These are phyloP conservation scores for Balearica regulorum DNA, from an alignment of 2,797 vertebrate genomes.

Conservation along the genomic window DNA sequence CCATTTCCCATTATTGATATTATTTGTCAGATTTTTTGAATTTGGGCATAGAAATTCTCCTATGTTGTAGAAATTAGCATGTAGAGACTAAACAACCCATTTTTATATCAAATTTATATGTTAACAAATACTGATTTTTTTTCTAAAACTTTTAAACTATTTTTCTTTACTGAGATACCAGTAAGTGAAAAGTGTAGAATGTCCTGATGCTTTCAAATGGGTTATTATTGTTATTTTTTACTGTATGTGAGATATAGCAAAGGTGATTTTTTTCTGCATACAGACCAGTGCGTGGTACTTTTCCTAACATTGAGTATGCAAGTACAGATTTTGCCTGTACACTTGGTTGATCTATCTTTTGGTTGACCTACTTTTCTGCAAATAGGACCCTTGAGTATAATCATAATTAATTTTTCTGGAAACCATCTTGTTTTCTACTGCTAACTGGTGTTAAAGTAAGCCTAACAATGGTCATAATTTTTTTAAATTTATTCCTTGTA, in stretches of 20 bases:
- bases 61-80: background rate
- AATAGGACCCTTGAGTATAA: background rate
- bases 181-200: background rate
- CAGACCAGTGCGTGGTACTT: background rate
- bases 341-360: background rate
- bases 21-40: background rate
- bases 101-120: background rate
- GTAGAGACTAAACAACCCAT: background rate
- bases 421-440: background rate
- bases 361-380: background rate
- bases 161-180: background rate
- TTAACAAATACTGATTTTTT: background rate
- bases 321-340: background rate
- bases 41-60: background rate
- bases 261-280: background rate
- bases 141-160: background rate
- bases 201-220: background rate
- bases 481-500: background rate
- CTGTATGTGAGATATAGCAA: background rate
- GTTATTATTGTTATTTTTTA: background rate
- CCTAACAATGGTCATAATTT: background rate
- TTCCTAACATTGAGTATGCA: background rate
- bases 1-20: background rate
- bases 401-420: background rate
- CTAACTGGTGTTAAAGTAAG: background rate